These are phyloP conservation scores for Lepisosteus oculatus DNA, from an alignment of 2,113 vertebrate genomes.

Conservation along the genomic window DNA sequence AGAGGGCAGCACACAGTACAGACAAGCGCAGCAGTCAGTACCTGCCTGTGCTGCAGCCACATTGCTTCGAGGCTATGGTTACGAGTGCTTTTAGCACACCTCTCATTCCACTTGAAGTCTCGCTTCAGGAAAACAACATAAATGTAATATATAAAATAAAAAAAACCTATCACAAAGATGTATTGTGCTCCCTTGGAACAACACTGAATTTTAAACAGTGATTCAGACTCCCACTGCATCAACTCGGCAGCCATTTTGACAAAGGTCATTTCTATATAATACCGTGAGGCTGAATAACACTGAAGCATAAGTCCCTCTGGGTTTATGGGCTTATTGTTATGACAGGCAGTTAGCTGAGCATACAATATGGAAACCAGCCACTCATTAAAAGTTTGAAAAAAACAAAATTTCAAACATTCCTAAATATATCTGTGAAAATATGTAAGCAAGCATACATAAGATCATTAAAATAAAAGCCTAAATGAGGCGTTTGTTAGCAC, in stretches of 20 bases:
- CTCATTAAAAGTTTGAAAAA: too few species aligned
- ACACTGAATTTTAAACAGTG: neutral
- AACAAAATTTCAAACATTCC: too few species aligned
- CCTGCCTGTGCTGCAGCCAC: neutral
- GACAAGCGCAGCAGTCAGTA: too few species aligned
- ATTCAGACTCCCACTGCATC: neutral
- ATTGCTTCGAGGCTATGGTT: conserved; percentile 1
- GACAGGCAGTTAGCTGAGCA: neutral
- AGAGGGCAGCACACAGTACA: neutral
- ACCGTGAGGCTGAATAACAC: neutral
- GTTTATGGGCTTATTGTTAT: neutral
- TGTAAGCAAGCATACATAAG: too few species aligned
- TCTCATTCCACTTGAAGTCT: neutral
- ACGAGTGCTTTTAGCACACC: neutral
- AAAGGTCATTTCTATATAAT: conserved; percentile 4
- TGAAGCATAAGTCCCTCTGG: neutral
- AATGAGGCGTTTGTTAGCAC: too few species aligned
- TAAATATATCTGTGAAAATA: too few species aligned
- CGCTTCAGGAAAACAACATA: neutral
- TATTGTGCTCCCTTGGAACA: neutral
- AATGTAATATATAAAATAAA: neutral
- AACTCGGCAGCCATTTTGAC: neutral
- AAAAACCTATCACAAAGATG: neutral
- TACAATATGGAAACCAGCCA: too few species aligned
- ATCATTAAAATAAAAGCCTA: too few species aligned